Evolutionary conservation across 2,113 vertebrate species (phyloP).

Genomic region (Sylvietta virens): DNA sequence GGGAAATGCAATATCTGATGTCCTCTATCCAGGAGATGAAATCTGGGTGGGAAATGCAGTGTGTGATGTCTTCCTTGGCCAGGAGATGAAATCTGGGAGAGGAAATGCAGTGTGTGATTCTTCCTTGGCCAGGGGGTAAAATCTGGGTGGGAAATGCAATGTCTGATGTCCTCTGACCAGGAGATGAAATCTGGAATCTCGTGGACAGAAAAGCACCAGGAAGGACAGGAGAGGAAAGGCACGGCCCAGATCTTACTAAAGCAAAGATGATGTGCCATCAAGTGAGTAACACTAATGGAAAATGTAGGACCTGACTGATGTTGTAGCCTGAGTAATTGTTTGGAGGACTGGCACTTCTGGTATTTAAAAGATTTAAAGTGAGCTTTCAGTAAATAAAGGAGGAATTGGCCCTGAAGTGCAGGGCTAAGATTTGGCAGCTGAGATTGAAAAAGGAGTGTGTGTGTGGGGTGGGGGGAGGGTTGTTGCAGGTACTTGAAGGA

Average conservation of each 20-base stretch:
- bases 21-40: not conserved
- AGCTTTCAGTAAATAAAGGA: slow-evolving; percentile 47
- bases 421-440: not conserved
- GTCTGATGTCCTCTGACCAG: not conserved
- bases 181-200: not conserved
- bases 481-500: not conserved
- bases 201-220: not conserved
- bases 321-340: slow-evolving; percentile 17
- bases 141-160: not conserved
- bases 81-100: not conserved
- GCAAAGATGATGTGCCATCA: not conserved
- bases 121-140: not conserved
- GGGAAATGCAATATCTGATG: not conserved
- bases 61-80: not conserved
- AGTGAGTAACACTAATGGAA: not conserved
- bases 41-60: not conserved
- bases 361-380: slow-evolving; percentile 23
- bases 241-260: not conserved
- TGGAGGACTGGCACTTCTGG: not conserved
- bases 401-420: slow-evolving; percentile 18
- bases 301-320: not conserved
- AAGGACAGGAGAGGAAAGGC: not conserved
- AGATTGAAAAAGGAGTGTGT: not conserved
- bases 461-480: rapidly evolving
- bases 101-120: not conserved